Evolutionary conservation across 1,140 invertebrate species (phyloP).

Genomic region (Macrotrachela quadricornifera): DNA sequence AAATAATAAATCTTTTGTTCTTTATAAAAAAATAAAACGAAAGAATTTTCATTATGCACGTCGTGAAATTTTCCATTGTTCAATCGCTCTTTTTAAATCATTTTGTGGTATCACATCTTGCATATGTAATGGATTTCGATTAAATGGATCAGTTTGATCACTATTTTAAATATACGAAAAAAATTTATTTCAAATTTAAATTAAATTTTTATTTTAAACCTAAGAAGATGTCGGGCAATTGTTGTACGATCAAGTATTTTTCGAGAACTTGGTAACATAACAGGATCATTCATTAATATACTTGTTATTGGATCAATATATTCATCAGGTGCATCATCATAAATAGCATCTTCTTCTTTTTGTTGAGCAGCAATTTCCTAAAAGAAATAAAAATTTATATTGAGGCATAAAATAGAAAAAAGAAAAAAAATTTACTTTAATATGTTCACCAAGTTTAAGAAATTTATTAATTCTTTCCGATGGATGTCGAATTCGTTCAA

Average conservation of each 20-base stretch:
- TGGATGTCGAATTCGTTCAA: conserved; percentile 18
- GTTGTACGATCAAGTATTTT: conserved; percentile 57
- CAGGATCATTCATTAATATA: conserved; percentile 75
- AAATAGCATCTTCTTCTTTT: conserved; percentile 51
- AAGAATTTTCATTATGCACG: too few species aligned
- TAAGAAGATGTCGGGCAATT: conserved; percentile 50
- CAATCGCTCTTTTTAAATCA: conserved; percentile 53
- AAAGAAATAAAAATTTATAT: conserved; percentile 13
- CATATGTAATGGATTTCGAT: conserved; percentile 71
- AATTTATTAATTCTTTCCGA: too few species aligned
- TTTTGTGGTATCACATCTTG: conserved; percentile 61
- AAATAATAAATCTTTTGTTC: too few species aligned
- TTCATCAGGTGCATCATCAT: conserved; percentile 68
- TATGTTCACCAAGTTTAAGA: too few species aligned
- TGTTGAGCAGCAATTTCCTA: conserved; percentile 40
- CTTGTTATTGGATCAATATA: conserved; percentile 88
- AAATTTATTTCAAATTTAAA: neutral
- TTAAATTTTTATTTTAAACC: conserved; percentile 7
- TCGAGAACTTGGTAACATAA: conserved; percentile 66
- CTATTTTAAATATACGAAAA: conserved; percentile 30
- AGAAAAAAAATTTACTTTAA: too few species aligned
- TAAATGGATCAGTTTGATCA: conserved; percentile 86
- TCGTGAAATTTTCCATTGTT: conserved; percentile 39
- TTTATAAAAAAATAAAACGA: too few species aligned
- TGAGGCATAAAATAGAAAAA: conserved; percentile 15